Conservation (phyloP, 2,888 invertebrate species). For the Onthophagus sagittarius region DNA sequence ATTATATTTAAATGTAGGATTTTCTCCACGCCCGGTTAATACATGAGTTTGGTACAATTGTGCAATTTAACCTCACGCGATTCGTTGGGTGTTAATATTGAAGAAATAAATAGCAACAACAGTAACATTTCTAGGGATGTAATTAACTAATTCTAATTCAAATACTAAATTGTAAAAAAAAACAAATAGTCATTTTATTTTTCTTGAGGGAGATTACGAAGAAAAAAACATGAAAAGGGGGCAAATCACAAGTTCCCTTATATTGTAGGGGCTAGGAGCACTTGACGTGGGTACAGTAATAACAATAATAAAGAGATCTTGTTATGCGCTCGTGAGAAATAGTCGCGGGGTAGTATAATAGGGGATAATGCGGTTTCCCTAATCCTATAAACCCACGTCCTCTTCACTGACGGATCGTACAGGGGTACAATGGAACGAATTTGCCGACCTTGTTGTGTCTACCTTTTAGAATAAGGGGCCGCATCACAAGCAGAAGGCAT, state of each 20-base stretch:
- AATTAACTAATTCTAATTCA: too few species aligned
- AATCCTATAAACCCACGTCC: slow-evolving; percentile 38
- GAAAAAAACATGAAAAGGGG: too few species aligned
- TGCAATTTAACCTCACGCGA: too few species aligned
- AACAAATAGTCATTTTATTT: neutral
- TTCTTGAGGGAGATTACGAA: neutral
- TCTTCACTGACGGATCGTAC: slow-evolving; percentile 15
- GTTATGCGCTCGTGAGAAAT: slow-evolving; percentile 29
- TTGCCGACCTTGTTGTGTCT: neutral
- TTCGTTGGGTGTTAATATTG: too few species aligned
- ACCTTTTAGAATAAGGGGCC: neutral
- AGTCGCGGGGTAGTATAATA: slow-evolving; percentile 26
- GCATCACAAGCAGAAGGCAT: neutral
- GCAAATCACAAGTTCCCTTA: neutral
- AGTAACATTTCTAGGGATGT: too few species aligned
- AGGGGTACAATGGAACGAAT: neutral
- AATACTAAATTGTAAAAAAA: neutral
- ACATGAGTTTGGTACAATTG: too few species aligned
- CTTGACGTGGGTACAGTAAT: slow-evolving; percentile 20
- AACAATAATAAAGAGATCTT: slow-evolving; percentile 24
- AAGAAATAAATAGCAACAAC: too few species aligned
- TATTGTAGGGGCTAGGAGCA: neutral
- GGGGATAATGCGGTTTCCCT: slow-evolving; percentile 34
- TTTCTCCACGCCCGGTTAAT: too few species aligned
- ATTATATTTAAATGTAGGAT: too few species aligned